Evolutionary conservation across 2,113 vertebrate genomes (phyloP).

Genomic region (Polypterus senegalus): DNA sequence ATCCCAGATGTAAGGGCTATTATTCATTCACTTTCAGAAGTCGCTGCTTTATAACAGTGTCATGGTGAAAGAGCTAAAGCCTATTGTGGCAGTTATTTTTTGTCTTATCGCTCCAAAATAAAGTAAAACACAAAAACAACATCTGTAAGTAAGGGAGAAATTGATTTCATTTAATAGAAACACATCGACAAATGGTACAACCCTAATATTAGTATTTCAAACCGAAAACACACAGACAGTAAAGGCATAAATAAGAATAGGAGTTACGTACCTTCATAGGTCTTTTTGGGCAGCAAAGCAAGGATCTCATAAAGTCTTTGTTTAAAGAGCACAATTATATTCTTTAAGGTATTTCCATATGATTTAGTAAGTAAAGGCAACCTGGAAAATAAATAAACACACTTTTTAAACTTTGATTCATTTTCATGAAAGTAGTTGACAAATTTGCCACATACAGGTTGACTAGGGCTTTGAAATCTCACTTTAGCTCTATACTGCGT

Average conservation of each 20-base stretch:
- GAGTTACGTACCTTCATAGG: constrained; percentile 64
- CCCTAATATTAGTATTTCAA: no score
- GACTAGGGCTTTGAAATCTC: constrained; percentile 3
- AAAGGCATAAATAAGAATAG: background rate
- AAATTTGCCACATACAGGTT: constrained; percentile 5
- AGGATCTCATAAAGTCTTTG: constrained; percentile 79
- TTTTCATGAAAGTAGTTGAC: constrained; percentile 1
- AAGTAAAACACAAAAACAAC: no score
- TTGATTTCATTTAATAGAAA: no score
- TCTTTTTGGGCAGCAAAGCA: constrained; percentile 66
- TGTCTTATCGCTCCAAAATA: no score
- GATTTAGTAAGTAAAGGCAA: constrained; percentile 64
- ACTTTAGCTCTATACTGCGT: constrained; percentile 22
- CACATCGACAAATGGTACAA: no score
- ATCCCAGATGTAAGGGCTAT: no score
- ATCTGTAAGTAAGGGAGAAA: no score
- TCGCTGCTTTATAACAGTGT: no score
- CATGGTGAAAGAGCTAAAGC: no score
- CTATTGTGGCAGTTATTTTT: no score
- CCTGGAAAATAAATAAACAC: constrained; percentile 36
- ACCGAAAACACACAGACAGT: background rate
- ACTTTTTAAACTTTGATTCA: constrained; percentile 9
- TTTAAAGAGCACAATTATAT: constrained; percentile 55
- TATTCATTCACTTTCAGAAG: no score
- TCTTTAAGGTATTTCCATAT: constrained; percentile 63